Base-by-base conservation (phyloP, 2,888 invertebrate species). In the Uloborus plumipes region DNA sequence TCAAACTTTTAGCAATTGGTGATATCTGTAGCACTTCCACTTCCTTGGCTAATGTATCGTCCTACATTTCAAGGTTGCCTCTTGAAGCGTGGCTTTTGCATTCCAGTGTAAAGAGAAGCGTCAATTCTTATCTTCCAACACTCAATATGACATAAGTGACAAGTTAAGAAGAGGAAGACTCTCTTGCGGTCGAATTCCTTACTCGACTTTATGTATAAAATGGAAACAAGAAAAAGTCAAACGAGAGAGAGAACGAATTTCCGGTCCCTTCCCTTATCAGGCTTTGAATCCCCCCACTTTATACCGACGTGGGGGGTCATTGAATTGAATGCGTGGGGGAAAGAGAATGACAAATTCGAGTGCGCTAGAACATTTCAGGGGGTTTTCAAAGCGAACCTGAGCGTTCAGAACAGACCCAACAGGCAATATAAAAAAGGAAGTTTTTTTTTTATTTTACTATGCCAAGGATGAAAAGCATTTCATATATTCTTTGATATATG, bases 361-460 rank as follows among this genome's bases (percentile, higher is more conserved):
- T 62, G 59, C 16, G 53, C 59, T 39, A 50, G 61, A 53, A 66
- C 72, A 79, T 79, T 72, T 72, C 66, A 59, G 65, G 61, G 47
- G 4, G 51, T 58, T 78, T 72, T 78, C 71, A 71, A 64, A 31
- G 66, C 16, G 78, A 70, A 64, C 62, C 65, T 66, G 50, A 62
- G 59, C 59, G 73, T 67, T 79, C 67, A 67, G 72, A 73, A 73
- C 67, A 67, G 79, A 79, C 66, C 79, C 79, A 79, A 79, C 67
- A 73, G 73, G 67, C 72, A 67, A 67, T 79, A 67, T 72, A 47
- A 73, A 67, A 67, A 47, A 53, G 62, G 53, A 64, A 70, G 70
- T 55, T 61, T 61, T 64, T 55, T 26, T 61, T 64, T 55, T 70
- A 64, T 77, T 77, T 77, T 64, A 70, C 70, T 70, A 6, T 20